A percentile compares a stretch with the other conserved stretches of the same genome.
These are phyloP conservation scores for Amphipyra berbera DNA, from an alignment of 2,888 invertebrate species.

Conservation along the genomic window DNA sequence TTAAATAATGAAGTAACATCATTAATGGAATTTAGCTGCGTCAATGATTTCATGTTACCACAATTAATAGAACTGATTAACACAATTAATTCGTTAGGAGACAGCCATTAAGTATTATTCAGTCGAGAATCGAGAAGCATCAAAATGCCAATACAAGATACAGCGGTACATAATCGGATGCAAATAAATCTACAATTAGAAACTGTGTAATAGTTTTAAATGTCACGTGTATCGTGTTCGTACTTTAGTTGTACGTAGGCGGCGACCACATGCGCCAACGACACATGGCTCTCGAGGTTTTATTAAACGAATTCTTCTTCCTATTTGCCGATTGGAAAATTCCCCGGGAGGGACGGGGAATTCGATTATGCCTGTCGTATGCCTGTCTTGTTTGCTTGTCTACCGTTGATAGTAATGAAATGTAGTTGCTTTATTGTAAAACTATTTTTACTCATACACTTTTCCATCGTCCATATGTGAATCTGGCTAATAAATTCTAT, in stretches of 20 bases:
- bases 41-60: no score
- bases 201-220: slow-evolving; percentile 36
- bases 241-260: slow-evolving; percentile 42
- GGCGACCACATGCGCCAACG: slow-evolving; percentile 50
- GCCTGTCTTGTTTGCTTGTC: slow-evolving; percentile 70
- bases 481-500: slow-evolving; percentile 16
- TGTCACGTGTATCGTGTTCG: slow-evolving; percentile 56
- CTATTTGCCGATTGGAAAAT: slow-evolving; percentile 77
- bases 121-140: slow-evolving; percentile 5
- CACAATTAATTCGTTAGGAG: not conserved
- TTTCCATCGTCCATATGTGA: not conserved
- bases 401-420: slow-evolving; percentile 60
- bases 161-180: slow-evolving; percentile 29
- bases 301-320: slow-evolving; percentile 74
- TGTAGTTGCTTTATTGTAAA: slow-evolving; percentile 30
- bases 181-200: slow-evolving; percentile 39
- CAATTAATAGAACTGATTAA: not conserved
- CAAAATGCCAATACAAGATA: slow-evolving; percentile 22
- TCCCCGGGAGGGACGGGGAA: slow-evolving; percentile 69
- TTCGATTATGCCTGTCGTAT: slow-evolving; percentile 76
- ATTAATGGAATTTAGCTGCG: no score
- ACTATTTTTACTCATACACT: slow-evolving; percentile 8
- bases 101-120: no score
- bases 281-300: slow-evolving; percentile 62
- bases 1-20: no score